Base-by-base conservation (phyloP, 2,888 invertebrate genomes). In the Oasisia sp. region DNA sequence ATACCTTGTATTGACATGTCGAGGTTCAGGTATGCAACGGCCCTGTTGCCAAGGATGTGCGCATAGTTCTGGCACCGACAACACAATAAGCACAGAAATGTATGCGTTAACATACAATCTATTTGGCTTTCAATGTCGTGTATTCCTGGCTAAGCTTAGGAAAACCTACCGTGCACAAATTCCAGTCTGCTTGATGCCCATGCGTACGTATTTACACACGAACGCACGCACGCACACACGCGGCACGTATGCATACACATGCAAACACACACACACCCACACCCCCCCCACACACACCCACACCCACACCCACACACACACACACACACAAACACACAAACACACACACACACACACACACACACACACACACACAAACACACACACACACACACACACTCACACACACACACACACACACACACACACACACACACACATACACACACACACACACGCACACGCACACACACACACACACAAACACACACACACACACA, bases 1-100 rank as follows among this genome's bases (percentile, higher is more conserved):
- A 95, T 95, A 92, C 96, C 96, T 95, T 94, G 93, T 8, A 95
- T 94, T 12, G 95, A 95, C 7, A 94, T 94, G 92, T 96, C 96
- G 14, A 95, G 94, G 92, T 96, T 96, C 8, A 96, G 91, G 92
- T 95, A 96, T 0, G 95, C 95, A 32, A 96, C 94, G 32, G 95
- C 94, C 56, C 95, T 91, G 89, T 92, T 92, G 50, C 91, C 91
- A 74, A 94, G 93, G 12, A 93, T 89, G 56, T 92, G 89, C 5
- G 91, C 91, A 74, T 92, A 94, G 89, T 94, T 91, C 94, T 94
- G 92, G 0, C 91, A 92, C 74, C n/a, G n/a, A 12, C 0, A 74
- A 74, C 74, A 27, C 27, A 74, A 27, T 74, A 74, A 74, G 74
- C 19, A 3, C 27, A 7, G 19, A 27, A 7, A 74, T 74, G 19